Evolutionary conservation across 2,888 invertebrate species (phyloP).

Genomic region (Parnassius apollo): DNA sequence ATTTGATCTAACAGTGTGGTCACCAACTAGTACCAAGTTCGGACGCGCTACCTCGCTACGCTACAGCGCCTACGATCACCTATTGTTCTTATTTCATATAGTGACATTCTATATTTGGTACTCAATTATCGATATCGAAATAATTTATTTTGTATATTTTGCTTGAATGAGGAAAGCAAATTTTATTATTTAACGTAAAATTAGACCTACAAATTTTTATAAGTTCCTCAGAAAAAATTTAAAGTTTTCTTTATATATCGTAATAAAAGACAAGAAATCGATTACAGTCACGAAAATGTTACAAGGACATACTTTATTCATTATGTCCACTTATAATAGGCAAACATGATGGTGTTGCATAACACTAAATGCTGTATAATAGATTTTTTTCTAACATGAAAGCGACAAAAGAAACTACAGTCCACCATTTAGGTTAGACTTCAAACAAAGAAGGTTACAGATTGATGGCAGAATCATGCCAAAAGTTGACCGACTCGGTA

Average conservation of each 20-base stretch:
- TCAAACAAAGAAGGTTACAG: too few species aligned
- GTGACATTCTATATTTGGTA: conserved; percentile 40
- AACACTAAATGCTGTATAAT: conserved; percentile 10
- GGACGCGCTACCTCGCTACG: conserved; percentile 60
- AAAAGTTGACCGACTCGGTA: too few species aligned
- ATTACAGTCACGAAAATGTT: conserved; percentile 53
- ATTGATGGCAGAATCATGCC: too few species aligned
- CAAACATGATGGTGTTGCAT: conserved; percentile 12
- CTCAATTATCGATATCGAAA: conserved; percentile 43
- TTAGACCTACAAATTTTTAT: neutral
- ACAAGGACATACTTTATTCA: conserved; percentile 54
- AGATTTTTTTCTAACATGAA: neutral
- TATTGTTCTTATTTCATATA: conserved; percentile 59
- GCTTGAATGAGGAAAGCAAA: neutral
- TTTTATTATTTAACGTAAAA: too few species aligned
- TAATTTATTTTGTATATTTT: neutral
- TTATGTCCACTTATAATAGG: conserved; percentile 31
- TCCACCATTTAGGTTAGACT: too few species aligned
- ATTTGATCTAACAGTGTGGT: conserved; percentile 38
- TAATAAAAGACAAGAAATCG: conserved; percentile 55
- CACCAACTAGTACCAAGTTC: conserved; percentile 48
- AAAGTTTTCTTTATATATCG: conserved; percentile 30
- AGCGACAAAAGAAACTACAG: too few species aligned
- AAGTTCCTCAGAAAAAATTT: conserved; percentile 13
- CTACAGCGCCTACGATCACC: conserved; percentile 62